Evolutionary conservation across 2,113 vertebrate genomes (phyloP), one percentile per base, ranked within the genome.

Genomic region (Mugil cephalus): DNA sequence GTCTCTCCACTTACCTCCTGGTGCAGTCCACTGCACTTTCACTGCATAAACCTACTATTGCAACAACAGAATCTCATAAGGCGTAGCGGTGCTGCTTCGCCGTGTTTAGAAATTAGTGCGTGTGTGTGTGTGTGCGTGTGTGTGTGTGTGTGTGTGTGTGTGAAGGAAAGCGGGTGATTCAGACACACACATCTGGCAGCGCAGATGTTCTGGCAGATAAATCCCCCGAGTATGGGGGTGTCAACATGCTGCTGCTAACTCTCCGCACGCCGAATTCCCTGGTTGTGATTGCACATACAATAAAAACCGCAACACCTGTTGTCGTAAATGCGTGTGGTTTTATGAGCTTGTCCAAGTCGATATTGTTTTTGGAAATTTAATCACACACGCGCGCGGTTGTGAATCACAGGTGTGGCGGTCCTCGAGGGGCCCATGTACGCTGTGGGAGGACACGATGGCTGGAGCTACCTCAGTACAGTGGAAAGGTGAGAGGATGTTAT

Each of bases 381-480:
- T 73, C 12, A 12, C 10, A 12, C 10, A 5, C 70, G 7, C 70
- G 7, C 70, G 64, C 73, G 60, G 14, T 46, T 74, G 36, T 80
- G 36, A 74, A 46, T 56, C 54, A 19, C 84, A 99, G 98, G 98
- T 61, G 98, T 99, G 52, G 97, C 96, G 19, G 98, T 99, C 7
- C 67, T 99, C 55, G 96, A 97, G 92, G 98, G 97, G 21, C 98
- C 98, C 43, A 98, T 99, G 98, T 99, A 99, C 24, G 96, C 98
- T 6, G 95, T 99, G 3, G 98, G 98, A 66, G 98, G 98, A 64
- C 98, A 99, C 1, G 98, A 99, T 58, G 98, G 98, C 63, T 99
- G 98, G 98, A 99, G 98, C 89, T 99, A 99, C 79, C 94, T 99
- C 77, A 99, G 98, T n/a, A 98, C 98, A 0, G 98, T 99, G 60